Evolutionary conservation across 2,113 vertebrate species (phyloP).

Genomic region (Datnioides undecimradiatus): DNA sequence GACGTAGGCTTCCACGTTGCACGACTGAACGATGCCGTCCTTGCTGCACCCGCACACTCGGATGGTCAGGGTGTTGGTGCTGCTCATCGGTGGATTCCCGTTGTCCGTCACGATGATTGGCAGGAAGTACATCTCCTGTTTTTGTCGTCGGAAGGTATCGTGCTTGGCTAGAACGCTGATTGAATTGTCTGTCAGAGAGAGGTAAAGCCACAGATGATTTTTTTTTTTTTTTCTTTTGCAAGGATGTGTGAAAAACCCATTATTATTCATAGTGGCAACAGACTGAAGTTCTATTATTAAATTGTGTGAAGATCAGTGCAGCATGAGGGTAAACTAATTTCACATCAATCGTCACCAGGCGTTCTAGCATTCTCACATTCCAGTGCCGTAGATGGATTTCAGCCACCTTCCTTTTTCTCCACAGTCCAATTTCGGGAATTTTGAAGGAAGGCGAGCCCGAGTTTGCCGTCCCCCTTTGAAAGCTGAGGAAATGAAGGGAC

Average conservation of each 20-base stretch:
- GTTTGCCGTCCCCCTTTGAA: constrained; percentile 53
- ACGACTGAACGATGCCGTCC: constrained; percentile 94
- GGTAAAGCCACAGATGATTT: constrained; percentile 53
- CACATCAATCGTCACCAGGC: constrained; percentile 57
- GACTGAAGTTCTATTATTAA: constrained; percentile 61
- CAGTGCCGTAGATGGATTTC: constrained; percentile 32
- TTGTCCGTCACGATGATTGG: constrained; percentile 96
- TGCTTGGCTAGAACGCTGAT: constrained; percentile 96
- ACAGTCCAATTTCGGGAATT: constrained; percentile 55
- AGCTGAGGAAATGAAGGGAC: constrained; percentile 55
- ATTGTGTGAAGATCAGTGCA: constrained; percentile 65
- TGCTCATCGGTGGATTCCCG: constrained; percentile 96
- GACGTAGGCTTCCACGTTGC: constrained; percentile 96
- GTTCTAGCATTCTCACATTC: constrained; percentile 42
- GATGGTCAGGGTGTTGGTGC: constrained; percentile 97
- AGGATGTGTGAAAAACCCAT: constrained; percentile 45
- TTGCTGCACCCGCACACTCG: constrained; percentile 96
- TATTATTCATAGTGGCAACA: constrained; percentile 56
- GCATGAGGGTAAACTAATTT: constrained; percentile 71
- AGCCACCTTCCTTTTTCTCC: constrained; percentile 30
- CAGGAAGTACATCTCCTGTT: constrained; percentile 96
- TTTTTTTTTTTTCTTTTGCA: no score
- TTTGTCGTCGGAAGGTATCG: constrained; percentile 94
- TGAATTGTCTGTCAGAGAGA: constrained; percentile 90
- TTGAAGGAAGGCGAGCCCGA: constrained; percentile 30